Conservation (phyloP, 2,797 vertebrate species). For the Anguilla megastoma region DNA sequence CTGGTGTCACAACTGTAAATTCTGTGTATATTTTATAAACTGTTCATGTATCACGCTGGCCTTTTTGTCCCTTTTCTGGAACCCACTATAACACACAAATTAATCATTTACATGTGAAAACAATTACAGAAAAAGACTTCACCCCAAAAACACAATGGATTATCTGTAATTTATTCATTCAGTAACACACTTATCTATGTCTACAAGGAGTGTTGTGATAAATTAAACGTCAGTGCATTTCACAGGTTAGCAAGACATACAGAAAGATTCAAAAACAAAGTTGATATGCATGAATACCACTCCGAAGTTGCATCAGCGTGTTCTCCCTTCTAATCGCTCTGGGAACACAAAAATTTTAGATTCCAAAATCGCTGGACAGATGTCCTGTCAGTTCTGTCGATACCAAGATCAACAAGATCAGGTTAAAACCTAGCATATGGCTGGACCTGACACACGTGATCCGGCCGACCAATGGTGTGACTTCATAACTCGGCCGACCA, state of each 20-base stretch:
- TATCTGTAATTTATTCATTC: conserved; percentile 68
- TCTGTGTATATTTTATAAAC: conserved; percentile 44
- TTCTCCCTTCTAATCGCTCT: conserved; percentile 8
- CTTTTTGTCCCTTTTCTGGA: background rate
- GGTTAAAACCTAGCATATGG: too few relatives aligned
- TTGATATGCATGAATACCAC: conserved; percentile 38
- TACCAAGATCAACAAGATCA: background rate
- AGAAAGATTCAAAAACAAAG: conserved; percentile 63
- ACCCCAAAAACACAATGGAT: conserved; percentile 43
- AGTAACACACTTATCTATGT: conserved; percentile 61
- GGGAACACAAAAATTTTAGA: conserved; percentile 38
- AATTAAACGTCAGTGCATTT: conserved; percentile 86
- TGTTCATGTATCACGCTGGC: conserved; percentile 31
- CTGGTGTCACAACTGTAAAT: conserved; percentile 52
- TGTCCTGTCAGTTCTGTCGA: conserved; percentile 20
- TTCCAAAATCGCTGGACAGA: conserved; percentile 56
- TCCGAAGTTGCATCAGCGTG: background rate
- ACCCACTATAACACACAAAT: background rate
- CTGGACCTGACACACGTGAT: too few relatives aligned
- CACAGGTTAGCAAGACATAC: conserved; percentile 75
- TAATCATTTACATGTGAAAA: background rate
- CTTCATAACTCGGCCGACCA: too few relatives aligned
- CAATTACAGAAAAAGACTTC: conserved; percentile 26
- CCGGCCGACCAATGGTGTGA: too few relatives aligned
- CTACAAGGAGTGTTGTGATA: conserved; percentile 68